Evolutionary conservation across 1,140 invertebrate species (phyloP), one percentile per base, ranked within the genome.

Genomic region (Ceratosolen fusciceps): DNA sequence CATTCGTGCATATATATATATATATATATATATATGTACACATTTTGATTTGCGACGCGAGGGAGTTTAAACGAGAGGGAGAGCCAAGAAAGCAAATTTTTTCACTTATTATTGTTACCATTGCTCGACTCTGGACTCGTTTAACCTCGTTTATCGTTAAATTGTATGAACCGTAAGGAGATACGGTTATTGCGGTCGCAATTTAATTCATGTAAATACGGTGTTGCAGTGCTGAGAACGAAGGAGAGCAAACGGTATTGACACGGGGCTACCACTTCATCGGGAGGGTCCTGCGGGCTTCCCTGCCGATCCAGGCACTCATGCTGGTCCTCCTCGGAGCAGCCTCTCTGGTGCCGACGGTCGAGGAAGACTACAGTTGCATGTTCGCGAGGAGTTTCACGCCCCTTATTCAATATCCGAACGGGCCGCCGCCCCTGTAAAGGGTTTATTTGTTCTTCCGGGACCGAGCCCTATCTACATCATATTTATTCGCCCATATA

Each of bases 391-490:
- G 92, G 80, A 95, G 94, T 83, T 92, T 98, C 29, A 94, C 96
- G 78, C 96, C 97, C 29, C 94, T 97, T 89, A 91, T 98, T 82
- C 92, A 94, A 37, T 98, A 97, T 89, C 94, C 95, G 34, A 93
- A 98, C 85, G 97, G 97, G 78, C 96, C 96, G 37, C 97, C 97
- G 58, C 97, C 97, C 31, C 92, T 96, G 19, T 98, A 94, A 91
- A 74, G 24, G 3, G 49, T 9, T 47, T 47, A 67, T n/a, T n/a
- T n/a, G n/a, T n/a, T n/a, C n/a, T n/a, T n/a, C n/a, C n/a, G n/a
- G 19, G 29, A 21, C 0, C 14, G n/a, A 21, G 54, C 3, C 16
- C 7, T 24, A 12, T 21, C 21, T 31, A n/a, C 14, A 8, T 39
- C 56, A 73, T 29, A 73, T 34, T 71, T 39, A 34, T 58, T 60